Conservation (phyloP, 2,888 invertebrate genomes). For the Perithous albicinctus region DNA sequence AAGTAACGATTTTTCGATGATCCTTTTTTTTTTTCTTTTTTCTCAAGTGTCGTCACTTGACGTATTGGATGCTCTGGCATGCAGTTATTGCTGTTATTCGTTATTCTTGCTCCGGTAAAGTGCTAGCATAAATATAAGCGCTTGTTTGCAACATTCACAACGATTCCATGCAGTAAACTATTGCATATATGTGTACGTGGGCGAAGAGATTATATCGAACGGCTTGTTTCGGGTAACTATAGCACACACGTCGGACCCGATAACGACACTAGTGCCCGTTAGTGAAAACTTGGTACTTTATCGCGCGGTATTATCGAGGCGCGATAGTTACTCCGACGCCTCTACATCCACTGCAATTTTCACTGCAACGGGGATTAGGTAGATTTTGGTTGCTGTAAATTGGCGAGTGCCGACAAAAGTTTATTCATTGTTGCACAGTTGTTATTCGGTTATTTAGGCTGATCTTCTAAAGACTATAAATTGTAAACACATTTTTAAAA, state of each 20-base stretch:
- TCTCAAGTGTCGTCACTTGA: not conserved
- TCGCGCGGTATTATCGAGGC: not conserved
- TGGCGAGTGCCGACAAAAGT: not conserved
- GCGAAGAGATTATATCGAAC: not conserved
- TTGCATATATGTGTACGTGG: not conserved
- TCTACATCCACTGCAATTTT: constrained; percentile 1
- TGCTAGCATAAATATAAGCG: not conserved
- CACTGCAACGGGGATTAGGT: not conserved
- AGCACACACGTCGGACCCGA: not conserved
- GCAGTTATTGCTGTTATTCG: not conserved
- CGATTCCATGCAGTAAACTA: not conserved
- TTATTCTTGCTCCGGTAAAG: not conserved
- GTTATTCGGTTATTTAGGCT: not conserved
- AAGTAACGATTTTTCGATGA: not conserved
- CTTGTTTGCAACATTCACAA: not conserved
- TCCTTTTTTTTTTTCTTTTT: no score
- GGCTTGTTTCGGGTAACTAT: not conserved
- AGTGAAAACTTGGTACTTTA: constrained; percentile 4
- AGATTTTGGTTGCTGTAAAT: not conserved
- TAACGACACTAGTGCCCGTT: not conserved
- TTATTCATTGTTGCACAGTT: not conserved
- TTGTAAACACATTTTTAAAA: not conserved
- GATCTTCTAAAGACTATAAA: not conserved
- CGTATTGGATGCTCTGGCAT: not conserved
- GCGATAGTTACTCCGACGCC: not conserved